Evolutionary conservation across 2,113 vertebrate genomes (phyloP).

Genomic region (Electrona antarctica): DNA sequence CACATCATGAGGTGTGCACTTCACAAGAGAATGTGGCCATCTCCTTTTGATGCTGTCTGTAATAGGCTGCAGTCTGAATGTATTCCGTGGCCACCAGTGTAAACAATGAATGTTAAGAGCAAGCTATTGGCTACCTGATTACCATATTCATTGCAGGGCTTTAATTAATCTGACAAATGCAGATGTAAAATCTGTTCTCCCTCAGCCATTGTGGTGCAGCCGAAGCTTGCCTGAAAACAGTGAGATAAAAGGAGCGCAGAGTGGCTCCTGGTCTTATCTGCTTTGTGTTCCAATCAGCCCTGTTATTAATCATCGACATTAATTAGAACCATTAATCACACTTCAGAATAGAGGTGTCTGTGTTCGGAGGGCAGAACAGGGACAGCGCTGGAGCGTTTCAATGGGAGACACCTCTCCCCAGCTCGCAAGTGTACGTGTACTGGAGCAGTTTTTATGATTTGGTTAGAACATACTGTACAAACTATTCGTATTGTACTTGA

Average conservation of each 20-base stretch:
- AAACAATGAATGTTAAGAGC: constrained; percentile 35
- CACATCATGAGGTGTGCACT: constrained; percentile 8
- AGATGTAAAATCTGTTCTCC: constrained; percentile 66
- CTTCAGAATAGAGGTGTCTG: constrained; percentile 72
- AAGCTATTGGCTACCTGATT: constrained; percentile 61
- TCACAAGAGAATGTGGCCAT: not conserved
- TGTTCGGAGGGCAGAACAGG: constrained; percentile 55
- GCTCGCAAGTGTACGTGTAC: constrained; percentile 37
- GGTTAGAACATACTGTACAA: constrained; percentile 27
- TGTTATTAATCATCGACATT: constrained; percentile 78
- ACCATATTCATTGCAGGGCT: constrained; percentile 77
- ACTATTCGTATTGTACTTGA: constrained; percentile 18
- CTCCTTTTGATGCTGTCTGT: constrained; percentile 23
- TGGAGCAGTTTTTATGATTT: constrained; percentile 45
- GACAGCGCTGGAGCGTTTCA: constrained; percentile 57
- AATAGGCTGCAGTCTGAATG: constrained; percentile 38
- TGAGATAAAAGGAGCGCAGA: constrained; percentile 75
- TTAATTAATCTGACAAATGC: constrained; percentile 80
- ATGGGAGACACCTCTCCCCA: constrained; percentile 59
- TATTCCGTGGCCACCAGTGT: constrained; percentile 21
- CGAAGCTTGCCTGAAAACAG: constrained; percentile 69
- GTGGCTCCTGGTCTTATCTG: constrained; percentile 75
- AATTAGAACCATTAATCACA: constrained; percentile 83
- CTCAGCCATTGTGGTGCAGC: constrained; percentile 52
- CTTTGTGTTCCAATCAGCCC: constrained; percentile 74